These are phyloP conservation scores for Drosophila antonietae DNA, from an alignment of 2,888 invertebrate genomes.

Conservation along the genomic window DNA sequence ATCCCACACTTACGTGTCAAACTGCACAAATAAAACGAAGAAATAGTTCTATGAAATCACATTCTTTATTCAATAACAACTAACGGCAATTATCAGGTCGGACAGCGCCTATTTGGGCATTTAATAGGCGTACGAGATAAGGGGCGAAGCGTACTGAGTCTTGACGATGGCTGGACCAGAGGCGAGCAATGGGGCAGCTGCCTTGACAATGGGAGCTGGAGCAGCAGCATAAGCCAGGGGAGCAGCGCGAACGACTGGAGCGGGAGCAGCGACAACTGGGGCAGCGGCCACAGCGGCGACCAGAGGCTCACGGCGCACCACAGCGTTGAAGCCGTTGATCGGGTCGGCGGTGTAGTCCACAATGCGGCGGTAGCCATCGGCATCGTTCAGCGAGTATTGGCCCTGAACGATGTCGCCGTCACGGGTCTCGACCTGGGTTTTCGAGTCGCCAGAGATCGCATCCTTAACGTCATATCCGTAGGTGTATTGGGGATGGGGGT, in stretches of 20 bases:
- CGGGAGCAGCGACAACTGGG: constrained; percentile 63
- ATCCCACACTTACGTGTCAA: no score
- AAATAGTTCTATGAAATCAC: constrained; percentile 59
- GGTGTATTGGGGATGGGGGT: constrained; percentile 84
- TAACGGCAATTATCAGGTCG: constrained; percentile 76
- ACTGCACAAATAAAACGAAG: neutral
- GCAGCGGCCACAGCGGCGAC: constrained; percentile 77
- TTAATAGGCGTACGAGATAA: constrained; percentile 83
- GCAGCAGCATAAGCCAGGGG: constrained; percentile 63
- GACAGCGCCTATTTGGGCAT: constrained; percentile 44
- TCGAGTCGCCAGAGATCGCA: constrained; percentile 84
- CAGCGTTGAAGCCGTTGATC: constrained; percentile 84
- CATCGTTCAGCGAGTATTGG: constrained; percentile 84
- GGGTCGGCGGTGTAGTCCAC: constrained; percentile 85
- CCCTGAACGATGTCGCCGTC: constrained; percentile 84
- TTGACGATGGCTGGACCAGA: constrained; percentile 80
- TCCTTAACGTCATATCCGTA: constrained; percentile 85
- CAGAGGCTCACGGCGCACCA: constrained; percentile 83
- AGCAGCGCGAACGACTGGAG: constrained; percentile 65
- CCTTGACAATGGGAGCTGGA: constrained; percentile 60
- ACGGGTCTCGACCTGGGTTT: constrained; percentile 84
- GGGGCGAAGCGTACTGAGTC: constrained; percentile 81
- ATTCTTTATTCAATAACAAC: constrained; percentile 80
- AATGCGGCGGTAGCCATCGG: constrained; percentile 84
- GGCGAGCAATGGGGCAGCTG: constrained; percentile 72